A percentile compares a stretch with the other conserved stretches of the same genome.
These are phyloP conservation scores for Chelmon rostratus DNA, from an alignment of 2,797 vertebrate genomes.

Conservation along the genomic window DNA sequence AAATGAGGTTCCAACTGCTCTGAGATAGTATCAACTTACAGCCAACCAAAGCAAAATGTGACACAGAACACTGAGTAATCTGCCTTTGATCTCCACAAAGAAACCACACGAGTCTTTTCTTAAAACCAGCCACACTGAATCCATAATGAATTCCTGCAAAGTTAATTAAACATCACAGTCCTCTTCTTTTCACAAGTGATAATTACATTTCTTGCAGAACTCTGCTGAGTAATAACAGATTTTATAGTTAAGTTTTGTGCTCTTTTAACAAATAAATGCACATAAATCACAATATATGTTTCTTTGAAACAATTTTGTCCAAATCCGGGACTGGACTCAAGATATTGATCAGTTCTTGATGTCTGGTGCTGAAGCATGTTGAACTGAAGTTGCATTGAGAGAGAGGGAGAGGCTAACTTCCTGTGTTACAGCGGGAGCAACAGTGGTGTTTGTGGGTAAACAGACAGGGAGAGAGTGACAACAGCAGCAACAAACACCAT, in stretches of 20 bases:
- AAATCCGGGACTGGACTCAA: not conserved
- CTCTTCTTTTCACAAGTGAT: not conserved
- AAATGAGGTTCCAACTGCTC: conserved; percentile 33
- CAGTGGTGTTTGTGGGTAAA: conserved; percentile 70
- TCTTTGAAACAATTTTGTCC: not conserved
- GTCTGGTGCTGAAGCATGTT: not conserved
- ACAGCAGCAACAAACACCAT: conserved; percentile 62
- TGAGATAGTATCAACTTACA: conserved; percentile 49
- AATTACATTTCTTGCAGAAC: conserved; percentile 10
- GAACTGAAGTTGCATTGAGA: not conserved
- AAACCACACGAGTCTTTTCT: conserved; percentile 32
- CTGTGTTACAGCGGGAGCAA: conserved; percentile 14
- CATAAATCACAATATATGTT: not conserved
- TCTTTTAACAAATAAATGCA: not conserved
- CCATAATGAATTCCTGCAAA: conserved; percentile 29
- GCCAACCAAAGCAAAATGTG: conserved; percentile 54
- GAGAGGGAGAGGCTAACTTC: conserved; percentile 31
- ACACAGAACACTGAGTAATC: conserved; percentile 27
- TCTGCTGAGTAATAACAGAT: not conserved
- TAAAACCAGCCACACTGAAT: conserved; percentile 28
- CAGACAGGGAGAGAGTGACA: conserved; percentile 60
- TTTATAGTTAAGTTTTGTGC: not conserved
- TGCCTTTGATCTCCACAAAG: conserved; percentile 51
- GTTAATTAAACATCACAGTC: conserved; percentile 4
- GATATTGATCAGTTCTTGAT: not conserved